These are phyloP conservation scores for Daboia siamensis DNA, from an alignment of 2,113 vertebrate genomes.

Conservation along the genomic window DNA sequence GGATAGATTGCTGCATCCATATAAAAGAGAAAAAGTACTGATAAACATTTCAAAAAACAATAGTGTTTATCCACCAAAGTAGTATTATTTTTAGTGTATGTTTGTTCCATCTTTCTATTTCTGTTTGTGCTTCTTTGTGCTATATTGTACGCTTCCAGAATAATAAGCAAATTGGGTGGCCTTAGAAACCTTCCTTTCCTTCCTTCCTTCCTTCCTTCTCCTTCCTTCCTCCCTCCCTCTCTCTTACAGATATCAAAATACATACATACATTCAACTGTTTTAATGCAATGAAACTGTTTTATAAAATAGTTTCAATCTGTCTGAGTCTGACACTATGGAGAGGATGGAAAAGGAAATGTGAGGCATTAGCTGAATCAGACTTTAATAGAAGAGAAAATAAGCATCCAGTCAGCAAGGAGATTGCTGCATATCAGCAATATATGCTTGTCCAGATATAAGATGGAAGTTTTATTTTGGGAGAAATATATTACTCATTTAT, in stretches of 20 bases:
- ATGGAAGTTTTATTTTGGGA: background rate
- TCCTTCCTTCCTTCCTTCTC: background rate
- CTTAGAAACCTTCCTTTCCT: background rate
- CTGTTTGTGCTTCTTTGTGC: background rate
- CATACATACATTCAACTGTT: background rate
- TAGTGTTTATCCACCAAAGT: background rate
- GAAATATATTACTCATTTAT: background rate
- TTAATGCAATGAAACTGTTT: background rate
- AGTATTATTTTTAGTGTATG: background rate
- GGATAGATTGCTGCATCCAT: rapidly evolving
- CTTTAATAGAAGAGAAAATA: background rate
- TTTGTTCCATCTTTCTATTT: background rate
- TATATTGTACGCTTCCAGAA: background rate
- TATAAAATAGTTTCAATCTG: background rate
- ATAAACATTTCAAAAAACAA: background rate
- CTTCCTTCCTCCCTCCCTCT: background rate
- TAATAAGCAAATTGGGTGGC: background rate
- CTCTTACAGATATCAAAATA: background rate
- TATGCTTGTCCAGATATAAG: background rate
- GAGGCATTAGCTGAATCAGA: background rate
- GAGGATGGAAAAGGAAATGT: background rate
- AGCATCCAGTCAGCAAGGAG: background rate
- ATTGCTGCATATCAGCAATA: rapidly evolving
- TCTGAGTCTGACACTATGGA: background rate
- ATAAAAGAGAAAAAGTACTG: background rate